Conservation (phyloP, 2,797 vertebrate species). For the Anniella stebbinsi region DNA sequence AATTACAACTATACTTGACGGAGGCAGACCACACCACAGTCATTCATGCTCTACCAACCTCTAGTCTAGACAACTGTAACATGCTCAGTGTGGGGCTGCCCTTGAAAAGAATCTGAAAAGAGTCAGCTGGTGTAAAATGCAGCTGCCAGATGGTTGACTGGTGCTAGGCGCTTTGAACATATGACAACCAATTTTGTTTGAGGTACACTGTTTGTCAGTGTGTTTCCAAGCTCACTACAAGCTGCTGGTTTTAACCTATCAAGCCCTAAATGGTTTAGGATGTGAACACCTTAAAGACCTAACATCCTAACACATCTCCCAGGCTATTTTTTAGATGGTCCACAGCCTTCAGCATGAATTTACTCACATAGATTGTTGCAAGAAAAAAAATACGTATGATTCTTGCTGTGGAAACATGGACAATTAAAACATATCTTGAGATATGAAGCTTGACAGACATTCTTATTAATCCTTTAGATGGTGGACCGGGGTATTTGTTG, state of each 20-base stretch:
- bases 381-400: conserved; percentile 1
- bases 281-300: background rate
- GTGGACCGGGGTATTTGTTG: background rate
- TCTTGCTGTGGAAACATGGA: conserved; percentile 30
- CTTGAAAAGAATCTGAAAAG: background rate
- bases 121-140: background rate
- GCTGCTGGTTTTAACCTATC: background rate
- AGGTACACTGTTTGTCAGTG: background rate
- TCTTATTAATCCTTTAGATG: conserved; percentile 56
- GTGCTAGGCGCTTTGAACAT: background rate
- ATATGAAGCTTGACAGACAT: conserved; percentile 46
- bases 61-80: background rate
- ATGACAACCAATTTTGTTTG: background rate
- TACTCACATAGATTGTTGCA: conserved; percentile 8
- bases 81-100: background rate
- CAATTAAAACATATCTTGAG: conserved; percentile 43
- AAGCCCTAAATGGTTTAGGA: background rate
- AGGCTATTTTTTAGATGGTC: background rate
- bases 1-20: background rate
- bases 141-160: background rate
- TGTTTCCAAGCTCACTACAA: background rate
- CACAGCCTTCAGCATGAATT: background rate
- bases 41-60: background rate
- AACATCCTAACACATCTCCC: background rate
- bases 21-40: no score